These are phyloP conservation scores for Onychorhynchus coronatus DNA, from an alignment of 2,113 vertebrate species.

Conservation along the genomic window DNA sequence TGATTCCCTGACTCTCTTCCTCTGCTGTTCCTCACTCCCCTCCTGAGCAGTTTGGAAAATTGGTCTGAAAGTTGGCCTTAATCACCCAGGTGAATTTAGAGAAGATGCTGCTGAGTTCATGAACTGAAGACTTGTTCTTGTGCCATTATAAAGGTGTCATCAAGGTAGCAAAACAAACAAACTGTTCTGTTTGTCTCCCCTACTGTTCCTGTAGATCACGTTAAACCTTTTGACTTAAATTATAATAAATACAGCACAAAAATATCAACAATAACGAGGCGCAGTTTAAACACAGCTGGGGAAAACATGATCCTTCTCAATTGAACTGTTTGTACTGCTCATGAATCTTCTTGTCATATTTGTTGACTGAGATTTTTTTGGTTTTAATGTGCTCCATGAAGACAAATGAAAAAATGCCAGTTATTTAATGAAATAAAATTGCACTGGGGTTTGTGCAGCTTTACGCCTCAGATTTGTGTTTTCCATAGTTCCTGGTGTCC, in stretches of 20 bases:
- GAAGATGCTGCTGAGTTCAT: neutral
- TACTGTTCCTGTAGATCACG: neutral
- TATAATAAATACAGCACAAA: neutral
- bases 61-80: slow-evolving; percentile 14
- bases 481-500: neutral
- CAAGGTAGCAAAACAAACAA: neutral
- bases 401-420: neutral
- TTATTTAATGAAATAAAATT: neutral
- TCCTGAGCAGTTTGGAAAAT: slow-evolving; percentile 16
- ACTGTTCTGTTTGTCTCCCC: neutral
- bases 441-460: neutral
- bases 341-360: neutral
- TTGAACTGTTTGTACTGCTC: neutral
- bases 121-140: neutral
- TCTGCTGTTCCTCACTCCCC: neutral
- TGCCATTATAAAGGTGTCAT: neutral
- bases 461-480: neutral
- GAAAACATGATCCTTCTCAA: neutral
- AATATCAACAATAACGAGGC: neutral
- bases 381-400: neutral
- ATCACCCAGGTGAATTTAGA: slow-evolving; percentile 29
- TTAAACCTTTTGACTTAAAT: neutral
- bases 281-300: neutral
- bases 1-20: neutral
- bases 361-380: neutral